Evolutionary conservation across 2,888 invertebrate genomes (phyloP).

Genomic region (Sphinx pinastri): DNA sequence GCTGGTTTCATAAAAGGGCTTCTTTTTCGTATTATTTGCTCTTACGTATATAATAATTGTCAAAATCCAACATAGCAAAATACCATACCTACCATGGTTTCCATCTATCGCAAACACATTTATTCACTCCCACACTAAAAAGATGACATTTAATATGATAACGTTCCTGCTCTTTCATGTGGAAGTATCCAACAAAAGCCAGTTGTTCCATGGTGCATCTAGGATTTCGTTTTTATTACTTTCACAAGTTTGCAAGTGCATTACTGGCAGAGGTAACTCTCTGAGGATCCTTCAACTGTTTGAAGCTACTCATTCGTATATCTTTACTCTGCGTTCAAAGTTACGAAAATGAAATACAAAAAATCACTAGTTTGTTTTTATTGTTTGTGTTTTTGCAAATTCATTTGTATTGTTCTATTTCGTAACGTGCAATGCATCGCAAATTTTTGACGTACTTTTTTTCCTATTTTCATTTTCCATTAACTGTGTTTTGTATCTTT

Average conservation of each 20-base stretch:
- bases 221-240: slow-evolving; percentile 12
- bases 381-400: not conserved
- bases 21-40: too few species aligned
- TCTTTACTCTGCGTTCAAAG: slow-evolving; percentile 1
- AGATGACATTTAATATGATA: too few species aligned
- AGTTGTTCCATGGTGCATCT: not conserved
- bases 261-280: slow-evolving; percentile 15
- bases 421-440: not conserved
- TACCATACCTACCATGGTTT: too few species aligned
- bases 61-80: too few species aligned
- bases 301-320: slow-evolving; percentile 17
- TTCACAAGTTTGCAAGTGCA: slow-evolving; percentile 13
- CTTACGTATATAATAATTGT: too few species aligned
- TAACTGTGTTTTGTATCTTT: too few species aligned
- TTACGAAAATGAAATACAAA: slow-evolving; percentile 9
- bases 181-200: not conserved
- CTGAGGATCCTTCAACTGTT: slow-evolving; percentile 20
- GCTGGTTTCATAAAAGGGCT: too few species aligned
- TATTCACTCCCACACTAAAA: too few species aligned
- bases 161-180: too few species aligned
- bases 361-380: slow-evolving; percentile 4
- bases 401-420: slow-evolving; percentile 1
- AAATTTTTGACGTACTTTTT: too few species aligned
- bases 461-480: too few species aligned
- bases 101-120: too few species aligned